Evolutionary conservation across 2,113 vertebrate species (phyloP).

Genomic region (Fregetta grallaria): DNA sequence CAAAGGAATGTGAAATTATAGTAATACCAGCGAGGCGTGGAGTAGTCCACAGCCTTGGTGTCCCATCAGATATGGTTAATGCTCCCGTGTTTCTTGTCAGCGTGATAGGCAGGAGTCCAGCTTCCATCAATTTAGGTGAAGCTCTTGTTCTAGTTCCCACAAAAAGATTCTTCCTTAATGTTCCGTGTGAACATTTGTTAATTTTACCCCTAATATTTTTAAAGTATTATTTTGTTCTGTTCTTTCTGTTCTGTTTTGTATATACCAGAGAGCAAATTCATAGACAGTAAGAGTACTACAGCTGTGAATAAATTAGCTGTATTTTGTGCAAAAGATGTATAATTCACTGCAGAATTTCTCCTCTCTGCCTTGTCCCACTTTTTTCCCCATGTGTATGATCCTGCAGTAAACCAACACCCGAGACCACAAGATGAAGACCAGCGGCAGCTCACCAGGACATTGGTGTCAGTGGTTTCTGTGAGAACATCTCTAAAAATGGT

Average conservation of each 20-base stretch:
- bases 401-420: background rate
- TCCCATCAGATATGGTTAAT: background rate
- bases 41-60: background rate
- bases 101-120: background rate
- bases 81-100: background rate
- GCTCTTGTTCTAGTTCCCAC: background rate
- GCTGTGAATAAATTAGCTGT: background rate
- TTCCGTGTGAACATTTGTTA: background rate
- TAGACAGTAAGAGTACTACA: background rate
- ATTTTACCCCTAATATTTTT: background rate
- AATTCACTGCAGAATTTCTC: background rate
- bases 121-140: background rate
- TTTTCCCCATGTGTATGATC: rapidly evolving
- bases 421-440: background rate
- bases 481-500: background rate
- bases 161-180: background rate
- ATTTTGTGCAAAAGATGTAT: background rate
- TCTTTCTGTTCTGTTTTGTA: too few relatives aligned
- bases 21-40: rapidly evolving
- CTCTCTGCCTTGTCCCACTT: background rate
- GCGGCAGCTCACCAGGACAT: background rate
- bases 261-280: background rate
- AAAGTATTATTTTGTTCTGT: background rate
- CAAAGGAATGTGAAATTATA: rapidly evolving
- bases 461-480: background rate